Conservation (phyloP, 2,113 vertebrate species). For the Brachirus orientalis region DNA sequence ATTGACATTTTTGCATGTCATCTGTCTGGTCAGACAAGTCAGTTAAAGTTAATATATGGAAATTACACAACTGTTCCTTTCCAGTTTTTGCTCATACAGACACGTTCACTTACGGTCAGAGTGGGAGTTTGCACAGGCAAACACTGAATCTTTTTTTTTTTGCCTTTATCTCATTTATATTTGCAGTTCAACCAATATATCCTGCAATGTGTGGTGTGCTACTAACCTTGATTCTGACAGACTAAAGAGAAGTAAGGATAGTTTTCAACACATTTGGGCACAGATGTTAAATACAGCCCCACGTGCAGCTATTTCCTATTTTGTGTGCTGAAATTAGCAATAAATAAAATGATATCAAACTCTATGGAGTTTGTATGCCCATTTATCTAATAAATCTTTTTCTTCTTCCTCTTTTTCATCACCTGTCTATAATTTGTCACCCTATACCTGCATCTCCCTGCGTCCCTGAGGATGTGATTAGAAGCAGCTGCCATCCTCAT, state of each 20-base stretch:
- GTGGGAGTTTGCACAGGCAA: constrained; percentile 14
- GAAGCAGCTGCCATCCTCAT: constrained; percentile 42
- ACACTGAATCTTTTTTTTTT: background rate
- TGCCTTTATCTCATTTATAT: background rate
- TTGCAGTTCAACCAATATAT: background rate
- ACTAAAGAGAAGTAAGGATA: too few species aligned
- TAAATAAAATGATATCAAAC: constrained; percentile 14
- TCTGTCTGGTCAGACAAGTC: constrained; percentile 35
- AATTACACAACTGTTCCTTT: background rate
- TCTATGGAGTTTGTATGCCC: constrained; percentile 31
- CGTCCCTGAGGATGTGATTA: constrained; percentile 77
- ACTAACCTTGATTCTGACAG: background rate
- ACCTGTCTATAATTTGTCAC: constrained; percentile 57
- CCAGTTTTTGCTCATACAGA: background rate
- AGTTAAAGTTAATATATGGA: constrained; percentile 27
- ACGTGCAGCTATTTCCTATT: too few species aligned
- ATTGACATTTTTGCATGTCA: too few species aligned
- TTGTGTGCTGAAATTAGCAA: constrained; percentile 41
- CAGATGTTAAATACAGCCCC: too few species aligned
- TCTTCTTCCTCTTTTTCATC: constrained; percentile 11
- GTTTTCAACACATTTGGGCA: too few species aligned
- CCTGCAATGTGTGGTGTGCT: background rate
- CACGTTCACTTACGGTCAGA: constrained; percentile 1
- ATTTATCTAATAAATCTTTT: constrained; percentile 54
- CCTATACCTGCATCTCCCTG: constrained; percentile 20